Percentiles rank a stretch among this genome's conserved stretches.
These are phyloP conservation scores for Anodontia alba DNA, from an alignment of 2,888 invertebrate species.

Conservation along the genomic window DNA sequence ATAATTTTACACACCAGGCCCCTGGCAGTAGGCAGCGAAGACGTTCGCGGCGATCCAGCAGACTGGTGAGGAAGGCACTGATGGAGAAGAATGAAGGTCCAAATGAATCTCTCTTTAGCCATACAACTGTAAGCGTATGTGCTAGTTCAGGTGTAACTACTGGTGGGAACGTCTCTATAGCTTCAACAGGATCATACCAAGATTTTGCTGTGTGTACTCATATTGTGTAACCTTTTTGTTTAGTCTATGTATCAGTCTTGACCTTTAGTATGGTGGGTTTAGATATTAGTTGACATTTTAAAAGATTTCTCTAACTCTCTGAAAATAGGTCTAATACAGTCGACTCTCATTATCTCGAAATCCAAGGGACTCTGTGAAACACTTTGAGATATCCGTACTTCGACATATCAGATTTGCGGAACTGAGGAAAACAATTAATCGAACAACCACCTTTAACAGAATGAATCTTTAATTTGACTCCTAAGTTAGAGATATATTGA, in stretches of 20 bases:
- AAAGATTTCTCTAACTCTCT: no score
- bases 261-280: not conserved
- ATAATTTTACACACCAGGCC: no score
- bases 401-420: no score
- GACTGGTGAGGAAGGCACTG: constrained; percentile 72
- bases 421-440: no score
- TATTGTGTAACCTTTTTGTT: constrained; percentile 3
- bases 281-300: no score
- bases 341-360: no score
- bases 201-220: constrained; percentile 80
- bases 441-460: no score
- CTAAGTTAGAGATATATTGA: no score
- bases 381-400: no score
- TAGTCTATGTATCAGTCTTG: not conserved
- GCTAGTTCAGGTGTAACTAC: constrained; percentile 45
- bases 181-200: constrained; percentile 78
- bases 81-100: constrained; percentile 64
- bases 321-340: no score
- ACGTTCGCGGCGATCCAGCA: constrained; percentile 73
- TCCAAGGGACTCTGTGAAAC: no score
- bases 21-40: constrained; percentile 65
- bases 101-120: constrained; percentile 70
- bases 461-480: no score
- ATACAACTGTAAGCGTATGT: constrained; percentile 77
- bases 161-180: constrained; percentile 70